These are phyloP conservation scores for Ptyas mucosa DNA, from an alignment of 2,113 vertebrate genomes.

Conservation along the genomic window DNA sequence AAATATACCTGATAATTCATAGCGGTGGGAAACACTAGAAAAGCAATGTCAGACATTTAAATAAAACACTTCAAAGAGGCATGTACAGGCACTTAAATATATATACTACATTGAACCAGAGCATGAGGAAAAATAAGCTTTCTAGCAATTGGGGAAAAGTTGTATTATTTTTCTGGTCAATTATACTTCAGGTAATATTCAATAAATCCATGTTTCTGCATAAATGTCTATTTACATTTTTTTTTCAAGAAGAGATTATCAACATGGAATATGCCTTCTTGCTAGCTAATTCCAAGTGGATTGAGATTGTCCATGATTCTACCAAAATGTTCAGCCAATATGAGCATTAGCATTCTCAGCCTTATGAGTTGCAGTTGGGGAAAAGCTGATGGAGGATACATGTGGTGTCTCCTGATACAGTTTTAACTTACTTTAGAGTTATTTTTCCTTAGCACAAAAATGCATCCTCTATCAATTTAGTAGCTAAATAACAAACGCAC, in stretches of 20 bases:
- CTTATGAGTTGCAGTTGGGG: not conserved
- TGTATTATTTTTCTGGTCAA: not conserved
- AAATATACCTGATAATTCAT: slow-evolving; percentile 85
- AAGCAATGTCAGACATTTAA: slow-evolving; percentile 11
- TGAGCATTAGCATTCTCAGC: not conserved
- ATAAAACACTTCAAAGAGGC: not conserved
- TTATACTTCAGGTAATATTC: not conserved
- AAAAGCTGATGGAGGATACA: not conserved
- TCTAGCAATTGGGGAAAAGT: not conserved
- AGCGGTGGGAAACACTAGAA: slow-evolving; percentile 62
- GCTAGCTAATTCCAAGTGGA: not conserved
- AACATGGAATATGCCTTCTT: not conserved
- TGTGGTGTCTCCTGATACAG: not conserved
- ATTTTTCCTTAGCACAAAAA: not conserved
- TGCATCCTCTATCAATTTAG: not conserved
- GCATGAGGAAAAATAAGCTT: not conserved
- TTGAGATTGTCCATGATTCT: not conserved
- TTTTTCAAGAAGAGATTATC: not conserved
- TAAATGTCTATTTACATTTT: not conserved
- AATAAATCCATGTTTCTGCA: not conserved
- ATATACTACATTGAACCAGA: not conserved
- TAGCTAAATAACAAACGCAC: not conserved
- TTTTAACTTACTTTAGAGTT: not conserved
- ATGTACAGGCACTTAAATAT: not conserved
- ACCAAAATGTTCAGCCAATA: not conserved